A percentile compares a stretch with the other conserved stretches of the same genome.
Evolutionary conservation across 2,797 vertebrate genomes (phyloP).

Genomic region (Liparis tanakae): DNA sequence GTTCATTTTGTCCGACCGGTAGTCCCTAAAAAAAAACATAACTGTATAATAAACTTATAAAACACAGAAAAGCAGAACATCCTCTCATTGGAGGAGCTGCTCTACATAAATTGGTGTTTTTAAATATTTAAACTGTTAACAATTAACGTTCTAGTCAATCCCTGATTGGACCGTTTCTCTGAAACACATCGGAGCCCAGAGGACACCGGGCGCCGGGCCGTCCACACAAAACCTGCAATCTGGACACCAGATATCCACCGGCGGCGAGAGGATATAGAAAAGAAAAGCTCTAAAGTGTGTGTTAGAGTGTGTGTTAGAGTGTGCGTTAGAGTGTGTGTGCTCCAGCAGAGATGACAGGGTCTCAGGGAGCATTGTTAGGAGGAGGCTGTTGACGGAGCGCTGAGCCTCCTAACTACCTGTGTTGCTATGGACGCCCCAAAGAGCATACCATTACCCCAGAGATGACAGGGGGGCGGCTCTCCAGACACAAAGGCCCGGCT

Average conservation of each 20-base stretch:
- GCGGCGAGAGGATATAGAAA: slow-evolving; percentile 42
- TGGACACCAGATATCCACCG: slow-evolving; percentile 14
- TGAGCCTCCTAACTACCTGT: slow-evolving; percentile 71
- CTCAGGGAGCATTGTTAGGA: slow-evolving; percentile 23
- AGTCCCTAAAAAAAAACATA: background rate
- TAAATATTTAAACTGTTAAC: background rate
- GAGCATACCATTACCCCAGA: slow-evolving; percentile 65
- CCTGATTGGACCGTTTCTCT: too few relatives aligned
- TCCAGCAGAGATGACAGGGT: slow-evolving; percentile 62
- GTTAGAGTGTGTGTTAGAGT: slow-evolving; percentile 63
- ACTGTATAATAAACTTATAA: background rate
- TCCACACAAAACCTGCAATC: slow-evolving; percentile 48
- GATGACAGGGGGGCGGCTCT: slow-evolving; percentile 62
- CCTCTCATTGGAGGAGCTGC: background rate
- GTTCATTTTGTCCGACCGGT: background rate
- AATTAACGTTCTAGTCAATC: too few relatives aligned
- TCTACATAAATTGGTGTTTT: background rate
- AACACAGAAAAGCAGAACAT: background rate
- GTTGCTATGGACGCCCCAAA: slow-evolving; percentile 35
- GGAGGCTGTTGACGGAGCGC: slow-evolving; percentile 54
- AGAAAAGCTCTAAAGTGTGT: slow-evolving; percentile 66
- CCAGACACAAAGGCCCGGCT: slow-evolving; percentile 37
- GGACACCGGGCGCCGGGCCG: background rate
- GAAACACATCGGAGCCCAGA: too few relatives aligned
- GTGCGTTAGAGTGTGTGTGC: slow-evolving; percentile 51